Base-by-base conservation (phyloP, 2,888 invertebrate genomes). In the Cantharis nigra region DNA sequence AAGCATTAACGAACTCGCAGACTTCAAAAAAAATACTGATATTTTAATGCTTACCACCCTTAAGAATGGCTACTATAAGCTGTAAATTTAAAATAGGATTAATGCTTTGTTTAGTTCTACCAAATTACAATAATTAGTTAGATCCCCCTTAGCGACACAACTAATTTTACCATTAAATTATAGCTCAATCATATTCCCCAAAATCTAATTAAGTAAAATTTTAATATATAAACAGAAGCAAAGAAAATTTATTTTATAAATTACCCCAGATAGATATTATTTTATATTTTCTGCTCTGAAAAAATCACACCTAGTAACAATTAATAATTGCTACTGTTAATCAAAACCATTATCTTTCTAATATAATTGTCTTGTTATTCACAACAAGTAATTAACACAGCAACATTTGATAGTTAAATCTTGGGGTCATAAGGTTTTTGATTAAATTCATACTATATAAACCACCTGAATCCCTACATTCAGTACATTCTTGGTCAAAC, bases 351-450 rank as follows among this genome's bases (percentile, higher is more conserved):
- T n/a, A 67, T 26, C 20, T 67, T 23, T 67, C 23, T 67, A 67
- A 67, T 67, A 67, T 67, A n/a, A 67, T 67, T 23, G 26, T 67
- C 20, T 64, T 67, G 65, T 67, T 67, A 67, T 67, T 67, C 65
- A 23, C 11, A 67, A 67, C 65, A 23, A 67, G 65, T 23, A 67
- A 67, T 67, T 65, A 20, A 23, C 20, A 18, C 13, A 18, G 18
- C 3, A 20, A 18, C 11, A 18, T 23, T 26, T 26, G 65, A 67
- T 67, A 67, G 23, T n/a, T 13, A 67, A 67, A 67, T 67, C 65
- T 67, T 67, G 65, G 3, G 65, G 65, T 67, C 65, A 26, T 67
- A 67, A 18, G 65, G 65, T 67, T 67, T 67, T 67, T 23, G 65
- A 67, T 67, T 23, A 67, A 11, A 10, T 67, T 26, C 7, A 2